phyloP scores from a whole-genome alignment of 2,888 invertebrate genomes.

The Quadroppia sp. region DNA sequence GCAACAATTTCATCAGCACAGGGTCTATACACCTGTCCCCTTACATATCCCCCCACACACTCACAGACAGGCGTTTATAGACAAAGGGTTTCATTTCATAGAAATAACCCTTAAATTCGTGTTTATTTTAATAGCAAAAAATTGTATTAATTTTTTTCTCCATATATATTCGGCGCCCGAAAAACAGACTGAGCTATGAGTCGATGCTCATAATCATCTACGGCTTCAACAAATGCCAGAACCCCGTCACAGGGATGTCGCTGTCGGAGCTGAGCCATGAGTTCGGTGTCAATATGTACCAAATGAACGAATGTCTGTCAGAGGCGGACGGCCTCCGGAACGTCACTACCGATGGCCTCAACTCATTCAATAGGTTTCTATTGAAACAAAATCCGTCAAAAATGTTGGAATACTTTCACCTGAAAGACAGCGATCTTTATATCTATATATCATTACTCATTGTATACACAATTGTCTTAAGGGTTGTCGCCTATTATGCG shows the following conservation, averaged over 20 bases:
- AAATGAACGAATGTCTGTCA: conserved; percentile 12
- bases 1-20: too few species aligned
- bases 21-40: too few species aligned
- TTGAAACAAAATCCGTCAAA: neutral
- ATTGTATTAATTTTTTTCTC: too few species aligned
- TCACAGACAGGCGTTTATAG: too few species aligned
- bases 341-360: conserved; percentile 1
- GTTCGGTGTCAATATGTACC: neutral
- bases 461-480: conserved; percentile 31
- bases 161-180: too few species aligned
- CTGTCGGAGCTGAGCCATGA: neutral
- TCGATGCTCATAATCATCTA: conserved; percentile 35
- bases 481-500: conserved; percentile 32
- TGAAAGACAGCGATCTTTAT: conserved; percentile 19
- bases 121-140: too few species aligned
- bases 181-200: conserved; percentile 28
- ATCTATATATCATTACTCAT: conserved; percentile 23
- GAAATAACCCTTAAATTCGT: neutral
- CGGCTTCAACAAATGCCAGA: conserved; percentile 26
- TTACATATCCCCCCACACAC: too few species aligned
- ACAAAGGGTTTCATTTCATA: neutral
- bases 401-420: conserved; percentile 27
- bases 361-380: neutral
- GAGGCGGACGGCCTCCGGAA: conserved; percentile 8
- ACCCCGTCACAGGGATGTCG: neutral